Percentiles rank a stretch among this genome's conserved stretches.
Conservation (phyloP, 1,140 invertebrate genomes). For the Macrobrachium rosenbergii region DNA sequence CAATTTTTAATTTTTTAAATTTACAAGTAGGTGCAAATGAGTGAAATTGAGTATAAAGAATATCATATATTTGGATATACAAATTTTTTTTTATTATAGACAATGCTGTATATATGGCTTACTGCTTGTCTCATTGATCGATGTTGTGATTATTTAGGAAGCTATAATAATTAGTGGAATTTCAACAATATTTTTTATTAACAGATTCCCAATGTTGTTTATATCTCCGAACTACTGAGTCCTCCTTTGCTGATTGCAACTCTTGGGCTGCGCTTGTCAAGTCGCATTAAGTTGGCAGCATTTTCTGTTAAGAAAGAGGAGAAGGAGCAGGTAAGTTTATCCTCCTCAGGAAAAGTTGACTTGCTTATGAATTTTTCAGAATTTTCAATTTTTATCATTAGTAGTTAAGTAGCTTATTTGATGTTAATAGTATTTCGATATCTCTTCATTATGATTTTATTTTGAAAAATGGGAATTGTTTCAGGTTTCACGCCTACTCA, state of each 20-base stretch:
- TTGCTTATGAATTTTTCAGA: neutral
- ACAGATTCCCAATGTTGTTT: conserved; percentile 46
- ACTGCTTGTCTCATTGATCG: too few relatives aligned
- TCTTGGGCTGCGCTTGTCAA: conserved; percentile 52
- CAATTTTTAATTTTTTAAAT: too few relatives aligned
- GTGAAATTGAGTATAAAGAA: too few relatives aligned
- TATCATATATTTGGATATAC: too few relatives aligned
- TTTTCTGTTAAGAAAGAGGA: conserved; percentile 52
- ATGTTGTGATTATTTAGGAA: too few relatives aligned
- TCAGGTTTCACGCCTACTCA: conserved; percentile 49
- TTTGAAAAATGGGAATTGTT: neutral
- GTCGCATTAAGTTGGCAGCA: conserved; percentile 53
- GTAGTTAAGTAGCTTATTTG: neutral
- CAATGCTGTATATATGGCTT: too few relatives aligned
- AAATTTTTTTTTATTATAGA: too few relatives aligned
- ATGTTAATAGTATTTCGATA: neutral
- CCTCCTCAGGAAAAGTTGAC: neutral
- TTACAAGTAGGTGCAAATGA: too few relatives aligned
- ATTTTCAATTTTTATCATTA: neutral
- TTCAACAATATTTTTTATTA: neutral
- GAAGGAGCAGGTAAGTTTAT: conserved; percentile 42
- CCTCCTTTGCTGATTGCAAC: conserved; percentile 51
- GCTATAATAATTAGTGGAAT: too few relatives aligned
- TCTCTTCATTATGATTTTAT: neutral
- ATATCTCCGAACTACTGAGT: conserved; percentile 46